Evolutionary conservation across 1,140 invertebrate species (phyloP).

Genomic region (Aphaenogaster ashmeadi): DNA sequence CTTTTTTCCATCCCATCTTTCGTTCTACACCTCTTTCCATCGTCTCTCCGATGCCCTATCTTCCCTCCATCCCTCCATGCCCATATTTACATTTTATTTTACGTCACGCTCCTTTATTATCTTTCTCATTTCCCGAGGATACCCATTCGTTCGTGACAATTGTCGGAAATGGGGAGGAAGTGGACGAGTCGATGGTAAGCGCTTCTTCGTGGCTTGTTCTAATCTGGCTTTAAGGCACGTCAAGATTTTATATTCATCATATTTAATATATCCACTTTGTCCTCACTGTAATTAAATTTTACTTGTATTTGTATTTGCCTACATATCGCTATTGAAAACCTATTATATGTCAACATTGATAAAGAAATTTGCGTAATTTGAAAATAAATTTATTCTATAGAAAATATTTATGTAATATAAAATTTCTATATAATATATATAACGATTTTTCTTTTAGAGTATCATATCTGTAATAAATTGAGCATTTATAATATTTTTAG

Average conservation of each 20-base stretch:
- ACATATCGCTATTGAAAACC: neutral
- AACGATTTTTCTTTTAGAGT: neutral
- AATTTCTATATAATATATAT: neutral
- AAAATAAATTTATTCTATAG: neutral
- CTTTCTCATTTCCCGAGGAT: slow-evolving; percentile 79
- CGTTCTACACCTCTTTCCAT: slow-evolving; percentile 56
- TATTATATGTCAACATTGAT: neutral
- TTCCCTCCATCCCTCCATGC: slow-evolving; percentile 31
- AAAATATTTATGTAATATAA: neutral
- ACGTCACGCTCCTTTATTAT: slow-evolving; percentile 79
- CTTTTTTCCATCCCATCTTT: slow-evolving; percentile 45
- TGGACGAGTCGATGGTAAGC: slow-evolving; percentile 74
- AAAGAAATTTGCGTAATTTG: neutral
- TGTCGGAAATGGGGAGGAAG: slow-evolving; percentile 76
- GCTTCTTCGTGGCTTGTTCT: slow-evolving; percentile 69
- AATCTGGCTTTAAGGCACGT: slow-evolving; percentile 65
- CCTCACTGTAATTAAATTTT: slow-evolving; percentile 27
- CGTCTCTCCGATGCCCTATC: slow-evolving; percentile 47
- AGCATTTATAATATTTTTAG: neutral
- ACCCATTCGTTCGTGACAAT: slow-evolving; percentile 77
- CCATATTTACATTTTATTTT: slow-evolving; percentile 82
- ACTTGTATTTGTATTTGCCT: neutral
- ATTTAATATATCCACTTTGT: slow-evolving; percentile 41
- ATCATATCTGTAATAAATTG: neutral
- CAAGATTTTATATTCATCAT: slow-evolving; percentile 8